Conservation (phyloP, 2,888 invertebrate genomes). For the Serripes groenlandicus region DNA sequence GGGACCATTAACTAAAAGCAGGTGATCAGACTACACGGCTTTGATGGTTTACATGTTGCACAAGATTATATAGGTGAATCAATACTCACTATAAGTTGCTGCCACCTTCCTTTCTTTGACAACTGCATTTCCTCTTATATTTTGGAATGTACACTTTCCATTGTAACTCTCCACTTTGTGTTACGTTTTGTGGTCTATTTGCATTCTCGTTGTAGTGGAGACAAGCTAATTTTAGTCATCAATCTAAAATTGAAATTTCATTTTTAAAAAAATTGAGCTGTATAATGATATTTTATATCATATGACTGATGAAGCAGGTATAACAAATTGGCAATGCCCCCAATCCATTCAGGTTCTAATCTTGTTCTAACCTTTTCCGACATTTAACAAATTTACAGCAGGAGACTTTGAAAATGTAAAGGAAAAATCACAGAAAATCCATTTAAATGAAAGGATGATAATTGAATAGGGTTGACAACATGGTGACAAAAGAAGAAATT, state of each 20-base stretch:
- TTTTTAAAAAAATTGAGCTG: not conserved
- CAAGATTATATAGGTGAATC: too few species aligned
- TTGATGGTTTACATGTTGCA: too few species aligned
- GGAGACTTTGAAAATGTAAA: too few species aligned
- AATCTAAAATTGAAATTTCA: not conserved
- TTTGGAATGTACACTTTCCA: conserved; percentile 18
- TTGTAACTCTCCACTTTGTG: conserved; percentile 1
- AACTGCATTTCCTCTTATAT: conserved; percentile 1
- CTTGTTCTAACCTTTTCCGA: not conserved
- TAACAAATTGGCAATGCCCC: not conserved
- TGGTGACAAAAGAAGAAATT: too few species aligned
- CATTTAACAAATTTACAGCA: not conserved
- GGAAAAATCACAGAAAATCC: too few species aligned
- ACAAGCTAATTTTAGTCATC: conserved; percentile 18
- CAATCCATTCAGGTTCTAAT: not conserved
- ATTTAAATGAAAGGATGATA: too few species aligned
- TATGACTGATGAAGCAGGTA: too few species aligned
- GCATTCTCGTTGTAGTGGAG: conserved; percentile 39
- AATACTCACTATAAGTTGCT: conserved; percentile 5
- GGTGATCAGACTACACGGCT: too few species aligned
- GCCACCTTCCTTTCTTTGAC: conserved; percentile 3
- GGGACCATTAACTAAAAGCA: too few species aligned
- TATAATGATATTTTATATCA: not conserved
- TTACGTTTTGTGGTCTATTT: conserved; percentile 12
- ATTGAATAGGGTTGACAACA: too few species aligned